These are phyloP conservation scores for Aporrectodea caliginosa DNA, from an alignment of 1,140 invertebrate genomes.

Conservation along the genomic window DNA sequence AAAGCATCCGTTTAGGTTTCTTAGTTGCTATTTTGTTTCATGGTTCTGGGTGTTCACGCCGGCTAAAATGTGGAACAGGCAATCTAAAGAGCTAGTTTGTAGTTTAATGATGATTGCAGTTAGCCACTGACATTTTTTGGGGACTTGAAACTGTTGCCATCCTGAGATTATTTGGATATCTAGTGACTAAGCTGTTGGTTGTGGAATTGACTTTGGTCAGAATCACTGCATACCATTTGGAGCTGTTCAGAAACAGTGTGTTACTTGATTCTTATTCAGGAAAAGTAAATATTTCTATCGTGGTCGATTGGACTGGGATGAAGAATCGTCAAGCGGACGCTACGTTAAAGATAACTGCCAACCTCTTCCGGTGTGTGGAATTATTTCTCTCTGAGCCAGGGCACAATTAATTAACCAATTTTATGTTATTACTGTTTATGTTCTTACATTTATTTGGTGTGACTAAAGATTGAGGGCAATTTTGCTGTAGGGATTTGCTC, in stretches of 20 bases:
- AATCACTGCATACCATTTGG: constrained; percentile 23
- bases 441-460: too few relatives aligned
- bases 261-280: constrained; percentile 33
- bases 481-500: too few relatives aligned
- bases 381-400: neutral
- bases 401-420: too few relatives aligned
- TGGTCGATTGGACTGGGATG: constrained; percentile 53
- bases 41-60: neutral
- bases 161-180: neutral
- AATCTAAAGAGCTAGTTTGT: too few relatives aligned
- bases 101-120: too few relatives aligned
- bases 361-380: constrained; percentile 65
- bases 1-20: neutral
- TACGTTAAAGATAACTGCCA: constrained; percentile 75
- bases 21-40: neutral
- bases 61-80: too few relatives aligned
- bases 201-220: neutral
- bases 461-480: too few relatives aligned
- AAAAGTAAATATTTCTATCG: constrained; percentile 54
- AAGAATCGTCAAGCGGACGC: constrained; percentile 43
- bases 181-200: neutral
- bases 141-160: too few relatives aligned
- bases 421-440: too few relatives aligned
- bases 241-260: neutral
- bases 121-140: too few relatives aligned